phyloP scores from a whole-genome alignment of 2,888 invertebrate species.

The Embidobia sp. region DNA sequence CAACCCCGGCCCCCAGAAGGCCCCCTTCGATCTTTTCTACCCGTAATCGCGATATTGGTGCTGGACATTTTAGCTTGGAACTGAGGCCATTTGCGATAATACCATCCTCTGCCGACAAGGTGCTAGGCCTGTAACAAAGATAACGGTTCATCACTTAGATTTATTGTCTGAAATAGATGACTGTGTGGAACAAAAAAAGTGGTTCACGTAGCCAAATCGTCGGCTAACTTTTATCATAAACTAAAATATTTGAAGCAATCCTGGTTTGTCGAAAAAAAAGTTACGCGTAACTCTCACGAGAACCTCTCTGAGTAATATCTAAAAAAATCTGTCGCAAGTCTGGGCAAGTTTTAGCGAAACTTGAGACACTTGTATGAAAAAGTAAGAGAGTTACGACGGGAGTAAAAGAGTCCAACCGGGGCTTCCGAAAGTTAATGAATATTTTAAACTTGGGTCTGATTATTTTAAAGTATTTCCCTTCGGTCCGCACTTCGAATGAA shows the following conservation, averaged over 20 bases:
- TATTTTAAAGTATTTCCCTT: not conserved
- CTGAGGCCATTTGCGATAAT: constrained; percentile 75
- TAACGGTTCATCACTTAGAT: too few species aligned
- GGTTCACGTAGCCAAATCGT: too few species aligned
- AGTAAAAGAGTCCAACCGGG: not conserved
- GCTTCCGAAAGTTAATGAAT: not conserved
- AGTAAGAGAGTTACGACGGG: not conserved
- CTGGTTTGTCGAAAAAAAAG: too few species aligned
- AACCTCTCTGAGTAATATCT: not conserved
- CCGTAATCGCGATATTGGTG: constrained; percentile 86
- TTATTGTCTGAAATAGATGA: too few species aligned
- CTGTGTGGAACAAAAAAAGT: too few species aligned
- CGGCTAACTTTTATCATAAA: too few species aligned
- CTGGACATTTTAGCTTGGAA: constrained; percentile 83
- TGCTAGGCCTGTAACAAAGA: constrained; percentile 83
- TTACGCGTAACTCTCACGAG: not conserved
- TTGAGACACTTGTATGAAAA: not conserved
- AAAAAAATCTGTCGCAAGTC: not conserved
- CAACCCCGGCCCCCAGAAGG: constrained; percentile 89
- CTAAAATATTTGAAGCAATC: too few species aligned
- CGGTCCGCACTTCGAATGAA: not conserved
- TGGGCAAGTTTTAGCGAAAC: not conserved
- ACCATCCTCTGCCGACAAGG: constrained; percentile 84
- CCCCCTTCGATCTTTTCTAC: constrained; percentile 91
- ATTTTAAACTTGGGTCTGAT: not conserved